Evolutionary conservation across 1,140 invertebrate species (phyloP), one percentile per base, ranked within the genome.

Genomic region (Drosophila athabasca): DNA sequence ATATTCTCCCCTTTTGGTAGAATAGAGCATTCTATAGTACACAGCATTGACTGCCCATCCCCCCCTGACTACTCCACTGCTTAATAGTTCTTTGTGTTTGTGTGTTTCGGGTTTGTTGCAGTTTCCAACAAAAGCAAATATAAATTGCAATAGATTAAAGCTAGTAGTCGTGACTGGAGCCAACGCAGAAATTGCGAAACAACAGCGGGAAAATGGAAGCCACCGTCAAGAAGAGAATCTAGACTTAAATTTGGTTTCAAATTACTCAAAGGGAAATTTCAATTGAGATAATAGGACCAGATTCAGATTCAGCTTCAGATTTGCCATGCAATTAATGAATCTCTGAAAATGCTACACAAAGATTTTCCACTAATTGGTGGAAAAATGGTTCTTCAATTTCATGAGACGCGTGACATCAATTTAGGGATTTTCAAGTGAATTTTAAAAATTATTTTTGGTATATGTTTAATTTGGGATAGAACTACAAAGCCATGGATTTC

Each of bases 101-200:
- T 13, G 2, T 13, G 35, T 39, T 55, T 50, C 29, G 3, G n/a
- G n/a, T 9, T 41, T 24, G 50, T 61, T 70, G 15, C 13, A 55
- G 26, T 41, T 39, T 45, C 15, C 39, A 51, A 45, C 51, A 69
- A 69, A 65, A 67, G 44, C 55, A 61, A 75, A 65, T 70, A 76
- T 58, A 79, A 79, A 74, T 82, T 82, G 70, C 41, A 44, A 49
- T 41, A 65, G 46, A 78, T 83, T 70, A 70, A 71, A 62, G 35
- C 57, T 69, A 60, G 57, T 19, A 82, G 46, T 82, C 62, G 68
- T 82, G 62, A 73, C 67, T 77, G 46, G 9, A 35, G 7, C 19
- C n/a, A 24, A 29, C 11, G 22, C 7, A 57, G 13, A 58, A 62
- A 57, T 44, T 29, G 17, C 3, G 17, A 24, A 67, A 67, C 17